Base-by-base conservation (phyloP, 2,797 vertebrate genomes). In the Morelia viridis region DNA sequence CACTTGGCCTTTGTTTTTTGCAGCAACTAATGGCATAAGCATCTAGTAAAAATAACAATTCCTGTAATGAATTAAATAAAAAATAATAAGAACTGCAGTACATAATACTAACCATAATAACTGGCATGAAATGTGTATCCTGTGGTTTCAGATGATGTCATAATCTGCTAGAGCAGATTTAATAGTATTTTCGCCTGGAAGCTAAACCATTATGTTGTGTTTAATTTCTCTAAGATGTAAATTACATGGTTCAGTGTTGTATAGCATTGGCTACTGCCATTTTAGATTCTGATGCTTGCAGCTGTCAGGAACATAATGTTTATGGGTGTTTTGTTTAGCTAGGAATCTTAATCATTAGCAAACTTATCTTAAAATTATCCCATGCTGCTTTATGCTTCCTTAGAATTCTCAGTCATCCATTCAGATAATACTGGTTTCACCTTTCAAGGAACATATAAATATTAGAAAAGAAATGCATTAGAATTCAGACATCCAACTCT, bases 191-290 rank as follows among this genome's bases (percentile, higher is more conserved):
- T 96, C 97, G 97, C 97, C 97, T 97, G 93, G 96, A 97, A 98
- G 97, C 97, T 96, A 97, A 97, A 91, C 95, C 95, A 97, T 97
- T 97, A 97, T 95, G 93, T 91, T 96, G 95, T 95, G 95, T 97
- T 98, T 98, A 98, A 98, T 98, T 98, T 97, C 96, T 96, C 96
- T 97, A 97, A 97, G 95, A 97, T 97, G 96, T 97, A 98, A 98
- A 98, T 98, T 97, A 96, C 96, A 95, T 97, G 95, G 94, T 97
- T 97, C 95, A 96, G 83, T 95, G 91, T 96, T 94, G 91, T 96
- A 92, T 94, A 96, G 95, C 94, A 94, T 93, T 95, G 95, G 96
- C 94, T 97, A 97, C 94, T 93, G 93, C 94, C 95, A 95, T 93
- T 96, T 96, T 94, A 96, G 91, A 91, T 95, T 95, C 93, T 95